These are phyloP conservation scores for Ciconia stormi DNA, from an alignment of 2,113 vertebrate species.

Conservation along the genomic window DNA sequence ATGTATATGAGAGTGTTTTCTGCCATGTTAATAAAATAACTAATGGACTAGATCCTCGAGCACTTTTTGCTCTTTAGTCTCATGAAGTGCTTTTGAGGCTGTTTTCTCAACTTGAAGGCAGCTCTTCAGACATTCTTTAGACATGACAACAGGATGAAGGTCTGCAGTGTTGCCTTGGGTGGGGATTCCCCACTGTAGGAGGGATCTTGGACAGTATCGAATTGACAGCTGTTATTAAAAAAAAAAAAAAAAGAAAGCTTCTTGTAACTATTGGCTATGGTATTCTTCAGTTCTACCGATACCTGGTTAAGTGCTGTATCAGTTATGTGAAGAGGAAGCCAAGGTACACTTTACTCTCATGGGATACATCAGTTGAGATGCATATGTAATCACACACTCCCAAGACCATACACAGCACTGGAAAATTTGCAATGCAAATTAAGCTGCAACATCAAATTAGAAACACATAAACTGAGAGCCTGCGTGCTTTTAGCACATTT, in stretches of 20 bases:
- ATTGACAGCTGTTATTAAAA: neutral
- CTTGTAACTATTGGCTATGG: neutral
- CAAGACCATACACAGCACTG: neutral
- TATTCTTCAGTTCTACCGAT: neutral
- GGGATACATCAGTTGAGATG: neutral
- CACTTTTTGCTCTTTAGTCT: neutral
- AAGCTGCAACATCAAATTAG: neutral
- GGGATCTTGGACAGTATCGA: neutral
- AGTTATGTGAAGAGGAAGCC: neutral
- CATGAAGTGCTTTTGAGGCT: neutral
- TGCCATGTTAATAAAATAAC: neutral
- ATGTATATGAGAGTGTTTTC: neutral
- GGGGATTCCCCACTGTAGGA: neutral
- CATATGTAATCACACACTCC: neutral
- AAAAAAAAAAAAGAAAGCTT: accelerated
- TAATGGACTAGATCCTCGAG: neutral
- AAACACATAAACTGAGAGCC: neutral
- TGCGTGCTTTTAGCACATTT: neutral
- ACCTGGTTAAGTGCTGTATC: neutral
- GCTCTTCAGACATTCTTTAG: neutral
- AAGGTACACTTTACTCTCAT: neutral
- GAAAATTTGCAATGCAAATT: neutral
- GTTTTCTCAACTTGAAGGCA: neutral
- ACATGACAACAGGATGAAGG: neutral
- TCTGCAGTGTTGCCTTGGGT: neutral